A percentile compares a stretch with the other conserved stretches of the same genome.
Evolutionary conservation across 2,797 vertebrate genomes (phyloP).

Genomic region (Paguma larvata): DNA sequence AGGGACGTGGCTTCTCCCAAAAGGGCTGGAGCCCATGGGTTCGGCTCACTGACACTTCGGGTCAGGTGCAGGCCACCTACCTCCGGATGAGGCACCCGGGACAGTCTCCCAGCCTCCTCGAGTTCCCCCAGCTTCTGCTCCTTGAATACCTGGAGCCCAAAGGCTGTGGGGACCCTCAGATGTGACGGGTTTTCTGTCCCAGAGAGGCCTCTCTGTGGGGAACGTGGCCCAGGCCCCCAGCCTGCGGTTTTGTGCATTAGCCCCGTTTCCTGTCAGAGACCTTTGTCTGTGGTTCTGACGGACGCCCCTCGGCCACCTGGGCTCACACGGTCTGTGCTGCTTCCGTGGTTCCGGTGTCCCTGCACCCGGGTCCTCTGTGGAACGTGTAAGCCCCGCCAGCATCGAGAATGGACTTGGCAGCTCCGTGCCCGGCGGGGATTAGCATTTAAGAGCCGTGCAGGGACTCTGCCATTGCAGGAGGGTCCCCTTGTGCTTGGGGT

Average conservation of each 20-base stretch:
- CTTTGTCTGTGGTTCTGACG: background rate
- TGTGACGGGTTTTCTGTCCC: background rate
- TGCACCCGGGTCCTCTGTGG: background rate
- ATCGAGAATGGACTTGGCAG: accelerated
- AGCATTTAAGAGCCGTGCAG: background rate
- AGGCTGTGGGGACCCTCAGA: background rate
- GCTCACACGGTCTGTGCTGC: background rate
- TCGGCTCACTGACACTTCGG: too few species aligned
- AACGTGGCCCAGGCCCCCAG: accelerated
- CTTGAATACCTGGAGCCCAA: background rate
- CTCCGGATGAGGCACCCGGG: background rate
- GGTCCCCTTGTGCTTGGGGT: accelerated
- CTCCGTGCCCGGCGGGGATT: accelerated
- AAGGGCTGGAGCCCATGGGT: too few species aligned
- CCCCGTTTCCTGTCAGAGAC: background rate
- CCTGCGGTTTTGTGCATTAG: accelerated
- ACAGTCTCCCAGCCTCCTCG: accelerated
- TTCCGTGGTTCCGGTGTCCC: background rate
- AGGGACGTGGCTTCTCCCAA: too few species aligned
- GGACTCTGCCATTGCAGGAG: accelerated
- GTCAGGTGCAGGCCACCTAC: too few species aligned
- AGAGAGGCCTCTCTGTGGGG: background rate
- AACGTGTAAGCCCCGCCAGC: accelerated
- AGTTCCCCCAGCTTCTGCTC: too few species aligned
- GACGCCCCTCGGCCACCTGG: background rate